These are phyloP conservation scores for Limosa lapponica DNA, from an alignment of 2,797 vertebrate species.

Conservation along the genomic window DNA sequence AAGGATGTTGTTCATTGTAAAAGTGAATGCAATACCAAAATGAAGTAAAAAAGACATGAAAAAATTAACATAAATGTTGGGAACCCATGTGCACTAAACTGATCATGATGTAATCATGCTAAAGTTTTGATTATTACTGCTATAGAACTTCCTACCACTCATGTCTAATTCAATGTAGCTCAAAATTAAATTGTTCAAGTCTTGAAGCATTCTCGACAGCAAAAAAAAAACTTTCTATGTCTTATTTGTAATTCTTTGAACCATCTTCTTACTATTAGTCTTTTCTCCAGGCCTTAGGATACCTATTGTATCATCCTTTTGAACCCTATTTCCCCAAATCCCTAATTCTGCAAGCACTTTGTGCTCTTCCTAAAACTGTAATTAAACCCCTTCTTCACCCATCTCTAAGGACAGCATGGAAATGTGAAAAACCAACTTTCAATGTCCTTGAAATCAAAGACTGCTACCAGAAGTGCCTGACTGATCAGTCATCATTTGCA, in stretches of 20 bases:
- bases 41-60: neutral
- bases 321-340: neutral
- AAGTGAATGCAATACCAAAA: neutral
- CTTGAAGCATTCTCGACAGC: neutral
- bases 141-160: neutral
- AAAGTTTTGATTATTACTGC: neutral
- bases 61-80: neutral
- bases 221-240: neutral
- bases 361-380: neutral
- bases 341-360: neutral
- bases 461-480: neutral
- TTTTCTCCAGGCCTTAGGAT: neutral
- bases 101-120: neutral
- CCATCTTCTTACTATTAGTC: neutral
- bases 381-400: neutral
- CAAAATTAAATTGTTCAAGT: neutral
- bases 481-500: constrained; percentile 45
- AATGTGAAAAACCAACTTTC: neutral
- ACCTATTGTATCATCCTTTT: neutral
- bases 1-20: neutral
- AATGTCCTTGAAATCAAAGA: constrained; percentile 7
- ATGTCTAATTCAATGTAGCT: neutral
- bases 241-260: neutral
- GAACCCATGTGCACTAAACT: neutral
- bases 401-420: neutral